Percentiles rank a stretch among this genome's conserved stretches.
Evolutionary conservation across 1,140 invertebrate species (phyloP).

Genomic region (Elymnias hypermnestra): DNA sequence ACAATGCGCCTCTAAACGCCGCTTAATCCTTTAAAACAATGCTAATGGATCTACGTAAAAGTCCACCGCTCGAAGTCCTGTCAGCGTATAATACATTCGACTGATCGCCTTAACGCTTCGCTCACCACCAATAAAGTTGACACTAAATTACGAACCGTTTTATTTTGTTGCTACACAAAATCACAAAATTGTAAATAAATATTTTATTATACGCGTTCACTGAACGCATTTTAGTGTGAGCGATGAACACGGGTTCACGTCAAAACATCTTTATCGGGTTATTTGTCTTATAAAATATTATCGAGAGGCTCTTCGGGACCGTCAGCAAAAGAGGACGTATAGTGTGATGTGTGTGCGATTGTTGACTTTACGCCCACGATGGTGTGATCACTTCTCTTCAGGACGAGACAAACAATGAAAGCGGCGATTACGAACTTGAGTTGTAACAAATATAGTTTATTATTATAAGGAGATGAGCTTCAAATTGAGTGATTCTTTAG

Average conservation of each 20-base stretch:
- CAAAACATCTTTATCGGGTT: conserved; percentile 76
- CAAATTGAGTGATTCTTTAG: conserved; percentile 41
- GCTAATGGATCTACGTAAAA: conserved; percentile 69
- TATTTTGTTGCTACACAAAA: conserved; percentile 58
- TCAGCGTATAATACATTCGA: conserved; percentile 58
- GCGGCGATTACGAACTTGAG: conserved; percentile 65
- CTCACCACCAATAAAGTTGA: conserved; percentile 69
- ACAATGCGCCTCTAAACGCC: conserved; percentile 46
- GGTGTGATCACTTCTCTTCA: conserved; percentile 63
- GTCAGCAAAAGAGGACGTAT: conserved; percentile 72
- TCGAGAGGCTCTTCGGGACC: conserved; percentile 71
- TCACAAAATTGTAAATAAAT: conserved; percentile 68
- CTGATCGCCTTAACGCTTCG: conserved; percentile 64
- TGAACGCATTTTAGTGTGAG: conserved; percentile 73
- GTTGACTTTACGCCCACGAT: conserved; percentile 70
- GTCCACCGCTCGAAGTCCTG: conserved; percentile 61
- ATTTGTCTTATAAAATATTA: conserved; percentile 77
- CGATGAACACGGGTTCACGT: conserved; percentile 75
- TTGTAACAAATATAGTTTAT: conserved; percentile 67
- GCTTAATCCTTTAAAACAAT: conserved; percentile 73
- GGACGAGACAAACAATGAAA: conserved; percentile 67
- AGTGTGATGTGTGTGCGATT: conserved; percentile 66
- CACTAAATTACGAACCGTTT: conserved; percentile 64
- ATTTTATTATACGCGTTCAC: conserved; percentile 71
- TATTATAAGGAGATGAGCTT: conserved; percentile 57